These are phyloP conservation scores for Propithecus deckenii DNA, from an alignment of 2,797 vertebrate species.

Conservation along the genomic window DNA sequence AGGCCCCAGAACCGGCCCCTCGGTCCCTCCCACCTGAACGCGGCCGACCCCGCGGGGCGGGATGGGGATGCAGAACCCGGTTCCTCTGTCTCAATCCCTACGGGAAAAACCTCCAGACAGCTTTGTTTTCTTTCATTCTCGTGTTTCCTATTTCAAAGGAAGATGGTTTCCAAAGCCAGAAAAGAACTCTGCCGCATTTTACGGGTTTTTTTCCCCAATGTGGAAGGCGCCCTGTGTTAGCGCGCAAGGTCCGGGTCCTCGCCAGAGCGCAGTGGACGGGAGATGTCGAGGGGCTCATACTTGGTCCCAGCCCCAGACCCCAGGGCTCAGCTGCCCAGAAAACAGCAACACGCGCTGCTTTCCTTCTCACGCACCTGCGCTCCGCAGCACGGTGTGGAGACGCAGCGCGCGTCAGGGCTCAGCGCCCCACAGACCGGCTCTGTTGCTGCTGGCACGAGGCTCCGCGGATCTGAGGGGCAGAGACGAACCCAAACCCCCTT, in stretches of 20 bases:
- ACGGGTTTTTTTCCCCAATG: not conserved
- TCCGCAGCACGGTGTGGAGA: constrained; percentile 87
- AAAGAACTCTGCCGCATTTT: not conserved
- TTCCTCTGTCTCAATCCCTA: not conserved
- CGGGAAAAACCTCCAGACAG: not conserved
- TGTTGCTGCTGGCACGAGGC: constrained; percentile 87
- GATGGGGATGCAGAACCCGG: fast-evolving
- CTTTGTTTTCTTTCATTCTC: not conserved
- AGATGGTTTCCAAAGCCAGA: not conserved
- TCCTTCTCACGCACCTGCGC: constrained; percentile 58
- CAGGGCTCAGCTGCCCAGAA: not conserved
- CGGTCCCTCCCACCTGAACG: not conserved
- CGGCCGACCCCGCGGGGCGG: too few species aligned
- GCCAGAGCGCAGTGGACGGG: not conserved
- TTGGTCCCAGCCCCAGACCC: not conserved
- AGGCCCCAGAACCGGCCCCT: too few species aligned
- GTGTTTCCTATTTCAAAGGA: constrained; percentile 11
- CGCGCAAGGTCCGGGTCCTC: fast-evolving
- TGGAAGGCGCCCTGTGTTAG: not conserved
- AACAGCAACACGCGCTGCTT: not conserved
- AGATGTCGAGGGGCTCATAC: fast-evolving
- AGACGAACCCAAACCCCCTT: too few species aligned
- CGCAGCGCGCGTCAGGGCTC: constrained; percentile 88
- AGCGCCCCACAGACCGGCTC: constrained; percentile 88
- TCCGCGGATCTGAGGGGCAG: constrained; percentile 85